Conservation (phyloP, 2,888 invertebrate species). For the Scaptomyza parva region DNA sequence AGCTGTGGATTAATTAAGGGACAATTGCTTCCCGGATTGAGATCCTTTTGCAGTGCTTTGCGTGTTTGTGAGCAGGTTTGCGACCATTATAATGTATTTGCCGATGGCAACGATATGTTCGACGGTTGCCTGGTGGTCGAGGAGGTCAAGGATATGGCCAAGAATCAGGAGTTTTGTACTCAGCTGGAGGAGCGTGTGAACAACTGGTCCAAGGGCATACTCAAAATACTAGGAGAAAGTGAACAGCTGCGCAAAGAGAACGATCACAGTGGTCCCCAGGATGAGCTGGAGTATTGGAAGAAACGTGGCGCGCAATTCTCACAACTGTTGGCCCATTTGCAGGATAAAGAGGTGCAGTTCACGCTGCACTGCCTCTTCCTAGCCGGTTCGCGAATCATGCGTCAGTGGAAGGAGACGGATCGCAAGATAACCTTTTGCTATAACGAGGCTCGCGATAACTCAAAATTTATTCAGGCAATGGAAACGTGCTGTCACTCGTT, state of each 20-base stretch:
- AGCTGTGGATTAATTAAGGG: conserved; percentile 93
- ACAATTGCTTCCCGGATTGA: conserved; percentile 91
- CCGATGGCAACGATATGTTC: conserved; percentile 89
- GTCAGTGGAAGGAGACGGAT: conserved; percentile 93
- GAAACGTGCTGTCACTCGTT: conserved; percentile 97
- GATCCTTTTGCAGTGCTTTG: conserved; percentile 96
- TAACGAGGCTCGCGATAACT: conserved; percentile 98
- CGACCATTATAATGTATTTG: conserved; percentile 91
- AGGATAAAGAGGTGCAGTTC: conserved; percentile 91
- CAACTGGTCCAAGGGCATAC: conserved; percentile 92
- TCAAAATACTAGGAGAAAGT: conserved; percentile 94
- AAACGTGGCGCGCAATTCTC: conserved; percentile 97
- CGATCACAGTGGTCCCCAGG: conserved; percentile 96
- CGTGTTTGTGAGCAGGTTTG: conserved; percentile 94
- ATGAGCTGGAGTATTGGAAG: conserved; percentile 98
- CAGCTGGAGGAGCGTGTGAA: conserved; percentile 90
- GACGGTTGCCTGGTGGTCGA: conserved; percentile 87
- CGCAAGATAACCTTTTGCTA: conserved; percentile 97
- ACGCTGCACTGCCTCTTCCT: conserved; percentile 91
- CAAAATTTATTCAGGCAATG: conserved; percentile 96
- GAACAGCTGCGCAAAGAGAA: conserved; percentile 96
- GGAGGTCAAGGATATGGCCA: conserved; percentile 90
- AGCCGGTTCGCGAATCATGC: conserved; percentile 91
- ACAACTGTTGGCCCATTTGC: conserved; percentile 91
- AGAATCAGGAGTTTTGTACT: conserved; percentile 88